phyloP scores from a whole-genome alignment of 2,888 invertebrate species.

The Dicyrtoma fusca region DNA sequence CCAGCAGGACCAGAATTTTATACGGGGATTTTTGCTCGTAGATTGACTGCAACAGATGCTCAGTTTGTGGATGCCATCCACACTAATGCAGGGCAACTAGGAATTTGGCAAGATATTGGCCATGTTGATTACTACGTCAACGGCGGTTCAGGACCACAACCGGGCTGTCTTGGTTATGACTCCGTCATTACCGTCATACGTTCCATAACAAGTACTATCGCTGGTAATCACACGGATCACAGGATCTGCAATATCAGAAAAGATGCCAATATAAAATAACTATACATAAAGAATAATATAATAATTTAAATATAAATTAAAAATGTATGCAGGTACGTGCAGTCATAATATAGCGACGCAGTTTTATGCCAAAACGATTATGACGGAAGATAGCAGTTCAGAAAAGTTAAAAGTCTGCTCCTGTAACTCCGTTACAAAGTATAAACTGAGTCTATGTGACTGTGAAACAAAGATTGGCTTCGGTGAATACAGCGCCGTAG shows the following conservation, averaged over 20 bases:
- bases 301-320: too few relatives aligned
- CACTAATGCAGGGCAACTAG: slow-evolving; percentile 35
- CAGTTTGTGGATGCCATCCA: slow-evolving; percentile 29
- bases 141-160: slow-evolving; percentile 30
- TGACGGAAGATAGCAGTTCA: neutral
- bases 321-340: slow-evolving; percentile 17
- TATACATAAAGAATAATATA: too few relatives aligned
- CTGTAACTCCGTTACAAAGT: slow-evolving; percentile 11
- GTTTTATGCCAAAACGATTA: slow-evolving; percentile 22
- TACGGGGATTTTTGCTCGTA: slow-evolving; percentile 28
- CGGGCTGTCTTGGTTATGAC: slow-evolving; percentile 27
- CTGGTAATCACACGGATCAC: too few relatives aligned
- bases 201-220: slow-evolving; percentile 22
- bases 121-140: slow-evolving; percentile 31
- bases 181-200: neutral
- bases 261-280: too few relatives aligned
- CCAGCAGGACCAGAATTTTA: slow-evolving; percentile 38
- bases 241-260: too few relatives aligned
- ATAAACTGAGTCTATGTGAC: slow-evolving; percentile 19
- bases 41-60: slow-evolving; percentile 13
- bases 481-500: slow-evolving; percentile 1
- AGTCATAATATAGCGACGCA: slow-evolving; percentile 22
- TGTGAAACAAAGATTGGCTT: slow-evolving; percentile 23
- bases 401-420: neutral
- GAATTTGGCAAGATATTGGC: slow-evolving; percentile 25